Conservation (phyloP, 2,113 vertebrate species). For the Sterrhoptilus dennistouni region DNA sequence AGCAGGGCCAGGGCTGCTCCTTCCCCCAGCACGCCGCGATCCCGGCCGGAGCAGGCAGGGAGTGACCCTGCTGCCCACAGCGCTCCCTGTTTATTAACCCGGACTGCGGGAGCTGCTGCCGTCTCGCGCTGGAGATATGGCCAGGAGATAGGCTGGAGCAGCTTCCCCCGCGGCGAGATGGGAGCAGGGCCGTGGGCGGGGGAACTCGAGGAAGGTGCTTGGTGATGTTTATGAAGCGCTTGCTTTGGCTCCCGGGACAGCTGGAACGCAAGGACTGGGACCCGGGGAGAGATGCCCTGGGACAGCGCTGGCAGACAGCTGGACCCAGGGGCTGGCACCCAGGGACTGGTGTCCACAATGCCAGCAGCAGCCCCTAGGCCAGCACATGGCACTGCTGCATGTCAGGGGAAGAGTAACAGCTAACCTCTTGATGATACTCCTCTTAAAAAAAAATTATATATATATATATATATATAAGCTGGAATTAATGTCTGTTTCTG, state of each 20-base stretch:
- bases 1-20: neutral
- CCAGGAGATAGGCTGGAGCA: neutral
- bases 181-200: neutral
- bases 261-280: neutral
- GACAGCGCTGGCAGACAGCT: neutral
- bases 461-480: too few species aligned
- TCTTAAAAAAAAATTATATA: neutral
- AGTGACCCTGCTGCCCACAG: neutral
- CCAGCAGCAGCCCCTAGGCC: neutral
- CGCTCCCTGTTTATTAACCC: conserved; percentile 21
- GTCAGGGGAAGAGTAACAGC: neutral
- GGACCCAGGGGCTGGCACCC: neutral
- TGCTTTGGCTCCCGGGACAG: neutral
- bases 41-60: too few species aligned
- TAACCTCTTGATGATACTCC: neutral
- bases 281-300: neutral
- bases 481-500: neutral
- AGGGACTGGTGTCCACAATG: neutral
- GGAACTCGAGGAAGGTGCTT: neutral
- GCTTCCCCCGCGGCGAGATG: neutral
- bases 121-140: conserved; percentile 37
- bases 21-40: neutral
- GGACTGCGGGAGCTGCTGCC: neutral
- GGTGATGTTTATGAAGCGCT: neutral
- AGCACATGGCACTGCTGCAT: neutral